Conservation (phyloP, 2,888 invertebrate species). For the Drosophila mimetica region DNA sequence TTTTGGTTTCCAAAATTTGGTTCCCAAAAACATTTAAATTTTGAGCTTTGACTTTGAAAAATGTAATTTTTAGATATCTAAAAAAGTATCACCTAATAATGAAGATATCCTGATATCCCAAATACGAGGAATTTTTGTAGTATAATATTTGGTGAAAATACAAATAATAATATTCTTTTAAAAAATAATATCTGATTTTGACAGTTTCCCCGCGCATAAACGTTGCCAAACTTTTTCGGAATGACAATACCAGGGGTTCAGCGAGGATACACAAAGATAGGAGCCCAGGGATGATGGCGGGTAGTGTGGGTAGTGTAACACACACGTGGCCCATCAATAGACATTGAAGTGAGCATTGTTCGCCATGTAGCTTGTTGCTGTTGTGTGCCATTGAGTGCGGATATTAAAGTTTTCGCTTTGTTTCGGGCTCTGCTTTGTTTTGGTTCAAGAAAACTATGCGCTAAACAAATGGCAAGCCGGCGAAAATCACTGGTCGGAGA, state of each 20-base stretch:
- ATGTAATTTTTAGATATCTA: no score
- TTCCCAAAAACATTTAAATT: no score
- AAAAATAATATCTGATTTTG: not conserved
- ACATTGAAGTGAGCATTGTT: conserved; percentile 54
- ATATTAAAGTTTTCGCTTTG: conserved; percentile 57
- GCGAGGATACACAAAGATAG: not conserved
- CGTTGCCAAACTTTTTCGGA: conserved; percentile 6
- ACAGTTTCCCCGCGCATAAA: conserved; percentile 25
- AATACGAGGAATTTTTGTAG: no score
- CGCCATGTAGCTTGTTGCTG: conserved; percentile 50
- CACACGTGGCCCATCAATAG: conserved; percentile 65
- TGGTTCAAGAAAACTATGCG: conserved; percentile 52
- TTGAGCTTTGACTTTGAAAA: no score
- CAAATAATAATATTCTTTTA: not conserved
- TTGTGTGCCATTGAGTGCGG: conserved; percentile 57
- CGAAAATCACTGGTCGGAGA: conserved; percentile 46
- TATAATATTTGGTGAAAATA: no score
- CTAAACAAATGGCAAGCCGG: conserved; percentile 51
- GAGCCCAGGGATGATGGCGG: not conserved
- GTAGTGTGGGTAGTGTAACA: conserved; percentile 17
- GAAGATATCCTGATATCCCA: no score
- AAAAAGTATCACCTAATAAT: no score
- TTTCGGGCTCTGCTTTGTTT: conserved; percentile 39
- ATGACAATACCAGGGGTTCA: conserved; percentile 5
- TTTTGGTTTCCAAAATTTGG: no score